Evolutionary conservation across 2,888 invertebrate species (phyloP).

Genomic region (Caenorhabditis japonica): DNA sequence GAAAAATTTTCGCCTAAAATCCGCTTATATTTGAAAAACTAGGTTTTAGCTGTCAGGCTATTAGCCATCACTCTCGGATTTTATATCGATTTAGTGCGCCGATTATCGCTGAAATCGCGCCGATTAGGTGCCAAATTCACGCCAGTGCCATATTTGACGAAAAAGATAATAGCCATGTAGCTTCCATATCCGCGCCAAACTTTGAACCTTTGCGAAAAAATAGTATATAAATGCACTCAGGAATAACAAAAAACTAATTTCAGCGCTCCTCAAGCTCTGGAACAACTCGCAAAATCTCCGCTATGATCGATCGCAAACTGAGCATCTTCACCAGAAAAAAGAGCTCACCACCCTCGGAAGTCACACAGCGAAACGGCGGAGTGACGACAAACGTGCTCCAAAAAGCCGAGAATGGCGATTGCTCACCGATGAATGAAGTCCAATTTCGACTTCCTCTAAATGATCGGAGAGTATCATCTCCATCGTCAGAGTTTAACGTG

Average conservation of each 20-base stretch:
- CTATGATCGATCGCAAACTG: conserved; percentile 76
- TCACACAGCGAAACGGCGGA: conserved; percentile 61
- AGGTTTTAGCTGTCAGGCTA: too few relatives aligned
- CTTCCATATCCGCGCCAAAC: too few relatives aligned
- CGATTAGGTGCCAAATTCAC: too few relatives aligned
- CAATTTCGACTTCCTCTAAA: conserved; percentile 58
- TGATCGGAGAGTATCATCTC: conserved; percentile 58
- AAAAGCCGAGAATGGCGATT: conserved; percentile 67
- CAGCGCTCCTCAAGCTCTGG: conserved; percentile 76
- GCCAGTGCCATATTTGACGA: too few relatives aligned
- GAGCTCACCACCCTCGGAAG: conserved; percentile 63
- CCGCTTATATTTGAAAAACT: too few relatives aligned
- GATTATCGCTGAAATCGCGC: too few relatives aligned
- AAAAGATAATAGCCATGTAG: too few relatives aligned
- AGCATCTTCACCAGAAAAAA: conserved; percentile 75
- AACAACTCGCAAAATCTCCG: conserved; percentile 76
- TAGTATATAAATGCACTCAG: too few relatives aligned
- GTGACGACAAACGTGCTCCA: conserved; percentile 54
- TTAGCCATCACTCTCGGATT: not conserved
- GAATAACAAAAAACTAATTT: too few relatives aligned
- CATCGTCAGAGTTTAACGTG: conserved; percentile 43
- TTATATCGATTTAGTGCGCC: too few relatives aligned
- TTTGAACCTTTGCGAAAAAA: too few relatives aligned
- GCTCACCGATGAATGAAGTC: conserved; percentile 64
- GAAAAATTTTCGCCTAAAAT: too few relatives aligned